Evolutionary conservation across 2,888 invertebrate genomes (phyloP), one percentile per base, ranked within the genome.

Genomic region (Elmis aenea): DNA sequence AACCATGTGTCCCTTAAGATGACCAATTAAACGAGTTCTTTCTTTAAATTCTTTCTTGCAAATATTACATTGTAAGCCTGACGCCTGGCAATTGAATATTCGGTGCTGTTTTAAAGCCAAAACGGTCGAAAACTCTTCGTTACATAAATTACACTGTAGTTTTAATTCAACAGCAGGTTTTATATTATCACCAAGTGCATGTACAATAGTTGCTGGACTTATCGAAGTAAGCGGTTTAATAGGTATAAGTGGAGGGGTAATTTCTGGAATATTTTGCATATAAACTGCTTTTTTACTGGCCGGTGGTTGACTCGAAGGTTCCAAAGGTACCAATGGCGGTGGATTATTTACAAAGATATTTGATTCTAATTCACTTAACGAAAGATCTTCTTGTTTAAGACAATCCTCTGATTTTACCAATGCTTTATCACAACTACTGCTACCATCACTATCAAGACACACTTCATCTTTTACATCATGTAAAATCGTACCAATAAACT

Each of bases 1-100:
- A 13, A 62, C 56, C 56, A 61, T 64, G 35, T 66, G 66, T 3
- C 62, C 62, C 38, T 64, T 64, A 35, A 66, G 47, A 35, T 66
- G 66, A 2, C 59, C 57, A 8, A 66, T 62, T 10, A 66, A 39
- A 23, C 56, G 58, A 30, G 61, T 64, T 3, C 57, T 41, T 25
- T 64, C 64, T 12, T 54, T 54, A 40, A 64, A 65, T 42, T 57
- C 56, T 32, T 64, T 64, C 21, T 53, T 53, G 37, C 66, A 66
- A 36, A 66, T 61, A 35, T 59, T 66, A 32, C 66, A 66, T 26
- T 59, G 53, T 27, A 64, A 45, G 3, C 46, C 34, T 14, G 45
- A 54, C n/a, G 42, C 34, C 27, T 58, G 54, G 37, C 61, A 62
- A 13, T 45, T 42, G 27, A 43, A 50, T 13, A 54, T 36, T 15